A percentile compares a stretch with the other conserved stretches of the same genome.
Evolutionary conservation across 1,140 invertebrate genomes (phyloP).

Genomic region (Branchinecta lynchi): DNA sequence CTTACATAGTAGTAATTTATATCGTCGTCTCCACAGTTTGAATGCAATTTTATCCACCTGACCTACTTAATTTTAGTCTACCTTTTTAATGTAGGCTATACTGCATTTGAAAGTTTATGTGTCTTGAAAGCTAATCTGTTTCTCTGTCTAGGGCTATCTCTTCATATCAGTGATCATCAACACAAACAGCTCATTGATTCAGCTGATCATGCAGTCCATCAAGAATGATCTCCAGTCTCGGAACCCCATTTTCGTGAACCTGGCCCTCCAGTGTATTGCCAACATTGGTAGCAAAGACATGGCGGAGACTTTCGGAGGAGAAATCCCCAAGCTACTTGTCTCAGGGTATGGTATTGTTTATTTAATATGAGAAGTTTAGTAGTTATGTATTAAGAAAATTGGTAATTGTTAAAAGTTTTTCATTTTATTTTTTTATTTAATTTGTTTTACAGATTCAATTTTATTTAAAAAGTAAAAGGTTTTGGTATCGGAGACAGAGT

Average conservation of each 20-base stretch:
- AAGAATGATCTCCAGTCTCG: constrained; percentile 94
- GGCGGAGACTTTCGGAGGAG: constrained; percentile 95
- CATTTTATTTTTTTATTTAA: no score
- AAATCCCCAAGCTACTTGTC: constrained; percentile 94
- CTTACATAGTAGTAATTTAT: no score
- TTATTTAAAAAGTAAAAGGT: no score
- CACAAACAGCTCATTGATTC: constrained; percentile 97
- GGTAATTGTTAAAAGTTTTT: no score
- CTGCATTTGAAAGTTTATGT: background rate
- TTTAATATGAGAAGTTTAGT: no score
- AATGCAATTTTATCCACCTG: no score
- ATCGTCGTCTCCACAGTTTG: no score
- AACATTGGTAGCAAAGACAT: constrained; percentile 99
- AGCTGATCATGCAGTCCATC: constrained; percentile 97
- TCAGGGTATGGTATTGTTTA: constrained; percentile 73
- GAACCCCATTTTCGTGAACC: constrained; percentile 95
- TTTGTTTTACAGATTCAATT: no score
- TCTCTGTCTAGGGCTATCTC: constrained; percentile 70
- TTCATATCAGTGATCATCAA: constrained; percentile 99
- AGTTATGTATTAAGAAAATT: no score
- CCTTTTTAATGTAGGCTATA: background rate
- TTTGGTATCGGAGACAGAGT: no score
- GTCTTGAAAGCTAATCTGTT: constrained; percentile 15
- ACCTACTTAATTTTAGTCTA: constrained; percentile 2
- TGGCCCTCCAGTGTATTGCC: constrained; percentile 98